These are phyloP conservation scores for Hapalemur alaotrensis DNA, from an alignment of 2,797 vertebrate genomes.

Conservation along the genomic window DNA sequence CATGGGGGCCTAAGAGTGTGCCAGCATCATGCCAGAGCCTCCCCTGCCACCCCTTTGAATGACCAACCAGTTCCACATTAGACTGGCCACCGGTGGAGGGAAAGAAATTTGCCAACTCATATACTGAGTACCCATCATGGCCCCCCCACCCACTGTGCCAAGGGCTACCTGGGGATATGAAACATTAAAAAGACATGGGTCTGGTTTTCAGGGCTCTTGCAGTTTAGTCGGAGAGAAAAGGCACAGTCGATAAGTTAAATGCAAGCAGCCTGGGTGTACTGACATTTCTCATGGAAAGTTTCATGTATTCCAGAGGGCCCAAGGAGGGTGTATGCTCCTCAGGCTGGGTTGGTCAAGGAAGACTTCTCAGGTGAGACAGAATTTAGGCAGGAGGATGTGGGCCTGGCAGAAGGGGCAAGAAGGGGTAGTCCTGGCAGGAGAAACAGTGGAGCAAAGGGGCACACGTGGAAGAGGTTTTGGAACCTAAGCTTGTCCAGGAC, in stretches of 20 bases:
- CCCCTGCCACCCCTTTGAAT: background rate
- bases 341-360: background rate
- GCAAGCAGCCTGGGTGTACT: background rate
- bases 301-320: accelerated
- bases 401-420: background rate
- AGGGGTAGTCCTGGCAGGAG: background rate
- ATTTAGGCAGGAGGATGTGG: background rate
- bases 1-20: background rate
- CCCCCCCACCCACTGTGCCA: no score
- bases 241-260: background rate
- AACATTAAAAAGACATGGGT: background rate
- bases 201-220: background rate
- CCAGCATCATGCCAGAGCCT: background rate
- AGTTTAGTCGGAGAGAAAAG: background rate
- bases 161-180: background rate
- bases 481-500: background rate
- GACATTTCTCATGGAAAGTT: background rate
- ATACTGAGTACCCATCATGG: background rate
- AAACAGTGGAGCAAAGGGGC: background rate
- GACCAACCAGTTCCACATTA: background rate
- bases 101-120: background rate
- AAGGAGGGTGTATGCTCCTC: background rate
- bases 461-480: background rate
- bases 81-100: background rate
- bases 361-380: background rate